These are phyloP conservation scores for Morpho helenor DNA, from an alignment of 2,888 invertebrate species.

Conservation along the genomic window DNA sequence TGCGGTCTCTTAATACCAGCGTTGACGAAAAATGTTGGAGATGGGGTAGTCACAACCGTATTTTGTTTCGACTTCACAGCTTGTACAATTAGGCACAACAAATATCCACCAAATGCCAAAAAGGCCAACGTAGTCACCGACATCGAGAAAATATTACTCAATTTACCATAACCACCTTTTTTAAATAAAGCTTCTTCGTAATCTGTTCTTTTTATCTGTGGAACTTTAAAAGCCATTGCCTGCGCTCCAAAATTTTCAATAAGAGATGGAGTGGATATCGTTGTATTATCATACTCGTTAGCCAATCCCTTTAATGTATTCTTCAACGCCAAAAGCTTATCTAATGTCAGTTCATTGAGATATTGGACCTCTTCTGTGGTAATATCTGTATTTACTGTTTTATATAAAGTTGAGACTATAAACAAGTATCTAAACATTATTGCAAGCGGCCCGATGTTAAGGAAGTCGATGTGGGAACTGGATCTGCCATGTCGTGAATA, in stretches of 20 bases:
- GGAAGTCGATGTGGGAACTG: slow-evolving; percentile 32
- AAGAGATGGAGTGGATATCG: slow-evolving; percentile 41
- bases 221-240: slow-evolving; percentile 60
- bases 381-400: slow-evolving; percentile 37
- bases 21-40: slow-evolving; percentile 56
- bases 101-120: slow-evolving; percentile 90
- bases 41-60: slow-evolving; percentile 43
- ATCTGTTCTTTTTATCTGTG: slow-evolving; percentile 59
- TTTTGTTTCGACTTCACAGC: slow-evolving; percentile 83
- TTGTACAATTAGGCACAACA: slow-evolving; percentile 87
- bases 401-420: slow-evolving; percentile 32
- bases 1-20: slow-evolving; percentile 67
- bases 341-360: slow-evolving; percentile 84
- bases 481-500: slow-evolving; percentile 30
- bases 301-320: slow-evolving; percentile 58
- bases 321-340: slow-evolving; percentile 83
- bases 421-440: slow-evolving; percentile 43
- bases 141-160: slow-evolving; percentile 87
- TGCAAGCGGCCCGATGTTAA: slow-evolving; percentile 35
- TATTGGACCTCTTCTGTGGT: slow-evolving; percentile 63
- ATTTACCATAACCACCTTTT: slow-evolving; percentile 77
- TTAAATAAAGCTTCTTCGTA: slow-evolving; percentile 69
- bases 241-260: slow-evolving; percentile 59
- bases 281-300: slow-evolving; percentile 46
- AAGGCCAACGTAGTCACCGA: slow-evolving; percentile 89